Percentiles rank a stretch among this genome's conserved stretches.
These are phyloP conservation scores for Limnephilus lunatus DNA, from an alignment of 2,888 invertebrate species.

Conservation along the genomic window DNA sequence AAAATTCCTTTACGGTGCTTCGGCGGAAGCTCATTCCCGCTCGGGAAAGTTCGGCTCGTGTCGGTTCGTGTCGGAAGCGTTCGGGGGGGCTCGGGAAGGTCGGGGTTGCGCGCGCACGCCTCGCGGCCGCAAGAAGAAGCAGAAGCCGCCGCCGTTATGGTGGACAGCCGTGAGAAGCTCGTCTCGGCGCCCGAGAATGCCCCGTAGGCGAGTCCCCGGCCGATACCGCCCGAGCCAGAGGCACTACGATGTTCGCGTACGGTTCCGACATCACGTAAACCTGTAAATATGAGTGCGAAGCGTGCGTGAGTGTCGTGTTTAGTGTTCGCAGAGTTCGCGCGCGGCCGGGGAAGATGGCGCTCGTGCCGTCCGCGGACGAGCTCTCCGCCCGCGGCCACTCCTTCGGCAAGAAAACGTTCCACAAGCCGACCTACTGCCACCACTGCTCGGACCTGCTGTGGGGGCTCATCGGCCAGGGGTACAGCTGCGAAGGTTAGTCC, in stretches of 20 bases:
- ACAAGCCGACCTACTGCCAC: conserved; percentile 99
- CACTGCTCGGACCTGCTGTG: conserved; percentile 99
- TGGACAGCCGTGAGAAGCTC: conserved; percentile 61
- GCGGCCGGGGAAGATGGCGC: conserved; percentile 75
- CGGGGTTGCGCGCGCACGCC: conserved; percentile 68
- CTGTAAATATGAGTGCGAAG: conserved; percentile 67
- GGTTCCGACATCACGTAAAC: conserved; percentile 59
- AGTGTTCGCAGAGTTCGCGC: conserved; percentile 69
- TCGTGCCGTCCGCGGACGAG: conserved; percentile 80
- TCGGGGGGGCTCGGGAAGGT: conserved; percentile 64
- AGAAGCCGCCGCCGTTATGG: conserved; percentile 61
- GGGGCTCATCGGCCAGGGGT: conserved; percentile 99
- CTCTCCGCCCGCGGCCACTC: conserved; percentile 91
- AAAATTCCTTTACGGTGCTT: conserved; percentile 30
- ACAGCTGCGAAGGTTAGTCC: conserved; percentile 97
- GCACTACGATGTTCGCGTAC: conserved; percentile 61
- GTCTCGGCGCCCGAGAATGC: conserved; percentile 61
- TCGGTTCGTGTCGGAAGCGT: neutral
- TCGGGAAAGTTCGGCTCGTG: conserved; percentile 33
- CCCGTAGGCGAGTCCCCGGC: conserved; percentile 62
- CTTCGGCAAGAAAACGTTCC: conserved; percentile 99
- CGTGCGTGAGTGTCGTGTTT: conserved; percentile 62
- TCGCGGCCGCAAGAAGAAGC: conserved; percentile 25
- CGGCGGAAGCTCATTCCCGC: conserved; percentile 34
- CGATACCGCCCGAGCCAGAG: conserved; percentile 56